These are phyloP conservation scores for Cladorhizidae sp. DNA, from an alignment of 37 sponge, comb jelly and placozoan species.

Conservation along the genomic window DNA sequence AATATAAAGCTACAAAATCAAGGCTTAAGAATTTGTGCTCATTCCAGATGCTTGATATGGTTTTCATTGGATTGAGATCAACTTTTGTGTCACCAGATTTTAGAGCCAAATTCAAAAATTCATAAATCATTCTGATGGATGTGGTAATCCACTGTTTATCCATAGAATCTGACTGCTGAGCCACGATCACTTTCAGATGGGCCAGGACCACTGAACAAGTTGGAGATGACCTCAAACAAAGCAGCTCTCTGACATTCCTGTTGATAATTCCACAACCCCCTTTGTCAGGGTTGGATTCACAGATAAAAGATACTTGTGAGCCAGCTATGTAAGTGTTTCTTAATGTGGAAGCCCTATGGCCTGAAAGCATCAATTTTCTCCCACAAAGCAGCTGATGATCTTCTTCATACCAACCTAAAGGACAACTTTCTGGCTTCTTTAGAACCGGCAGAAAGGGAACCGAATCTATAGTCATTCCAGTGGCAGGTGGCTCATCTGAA, in stretches of 20 bases:
- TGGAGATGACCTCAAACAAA: slow-evolving; percentile 9
- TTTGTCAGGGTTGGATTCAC: background rate
- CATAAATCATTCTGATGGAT: background rate
- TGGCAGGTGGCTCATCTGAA: background rate
- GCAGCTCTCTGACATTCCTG: background rate
- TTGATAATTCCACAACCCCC: slow-evolving; percentile 33
- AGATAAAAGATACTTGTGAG: slow-evolving; percentile 34
- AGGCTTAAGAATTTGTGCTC: slow-evolving; percentile 36
- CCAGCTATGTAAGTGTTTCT: no score
- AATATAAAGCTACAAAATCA: slow-evolving; percentile 12
- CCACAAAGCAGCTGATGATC: slow-evolving; percentile 20
- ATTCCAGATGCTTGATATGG: slow-evolving; percentile 50
- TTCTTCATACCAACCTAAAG: slow-evolving; percentile 54
- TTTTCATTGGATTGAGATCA: no score
- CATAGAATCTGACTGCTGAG: background rate
- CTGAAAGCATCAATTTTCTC: slow-evolving; percentile 12
- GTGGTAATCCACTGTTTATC: background rate
- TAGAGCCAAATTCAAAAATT: background rate
- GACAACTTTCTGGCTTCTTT: slow-evolving; percentile 47
- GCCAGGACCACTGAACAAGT: no score
- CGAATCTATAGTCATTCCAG: background rate
- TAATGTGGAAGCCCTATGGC: no score
- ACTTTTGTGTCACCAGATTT: no score
- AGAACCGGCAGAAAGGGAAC: slow-evolving; percentile 70
- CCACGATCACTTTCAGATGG: no score